Conservation (phyloP, 37 sponge, comb jelly and placozoan species). For the Theonella swinhoei region DNA sequence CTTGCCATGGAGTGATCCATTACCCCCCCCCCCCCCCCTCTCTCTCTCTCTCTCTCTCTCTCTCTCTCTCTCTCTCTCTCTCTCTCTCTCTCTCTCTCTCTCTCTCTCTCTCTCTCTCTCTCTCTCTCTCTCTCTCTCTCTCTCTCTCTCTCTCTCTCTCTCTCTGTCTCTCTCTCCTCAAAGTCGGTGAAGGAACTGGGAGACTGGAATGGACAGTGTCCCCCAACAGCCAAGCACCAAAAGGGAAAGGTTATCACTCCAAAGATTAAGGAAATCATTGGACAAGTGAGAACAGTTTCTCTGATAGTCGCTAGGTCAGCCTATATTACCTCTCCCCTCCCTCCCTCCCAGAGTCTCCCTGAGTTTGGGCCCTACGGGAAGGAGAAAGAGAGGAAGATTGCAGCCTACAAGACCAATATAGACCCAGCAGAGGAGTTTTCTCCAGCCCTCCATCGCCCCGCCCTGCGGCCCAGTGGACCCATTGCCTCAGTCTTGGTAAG, state of each 20-base stretch:
- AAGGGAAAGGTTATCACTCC: slow-evolving; percentile 84
- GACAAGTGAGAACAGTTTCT: slow-evolving; percentile 54
- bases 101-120: slow-evolving; percentile 68
- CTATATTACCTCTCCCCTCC: neutral
- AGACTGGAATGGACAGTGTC: slow-evolving; percentile 86
- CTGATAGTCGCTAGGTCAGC: too few species aligned
- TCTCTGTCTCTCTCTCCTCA: slow-evolving; percentile 33
- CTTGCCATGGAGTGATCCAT: too few species aligned
- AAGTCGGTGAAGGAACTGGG: slow-evolving; percentile 77
- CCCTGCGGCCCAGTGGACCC: slow-evolving; percentile 64
- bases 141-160: slow-evolving; percentile 41
- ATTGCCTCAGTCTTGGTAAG: slow-evolving; percentile 77
- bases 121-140: slow-evolving; percentile 64
- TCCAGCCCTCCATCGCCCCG: slow-evolving; percentile 67
- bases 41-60: slow-evolving; percentile 22
- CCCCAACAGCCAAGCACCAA: slow-evolving; percentile 90
- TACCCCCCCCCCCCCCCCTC: neutral
- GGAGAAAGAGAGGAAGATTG: slow-evolving; percentile 64
- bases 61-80: slow-evolving; percentile 60
- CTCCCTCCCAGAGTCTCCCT: slow-evolving; percentile 61
- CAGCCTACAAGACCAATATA: slow-evolving; percentile 55
- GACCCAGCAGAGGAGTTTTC: slow-evolving; percentile 45
- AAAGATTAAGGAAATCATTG: slow-evolving; percentile 75
- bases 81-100: slow-evolving; percentile 64
- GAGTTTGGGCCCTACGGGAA: slow-evolving; percentile 83